These are phyloP conservation scores for Ephestia elutella DNA, from an alignment of 1,140 invertebrate species.

Conservation along the genomic window DNA sequence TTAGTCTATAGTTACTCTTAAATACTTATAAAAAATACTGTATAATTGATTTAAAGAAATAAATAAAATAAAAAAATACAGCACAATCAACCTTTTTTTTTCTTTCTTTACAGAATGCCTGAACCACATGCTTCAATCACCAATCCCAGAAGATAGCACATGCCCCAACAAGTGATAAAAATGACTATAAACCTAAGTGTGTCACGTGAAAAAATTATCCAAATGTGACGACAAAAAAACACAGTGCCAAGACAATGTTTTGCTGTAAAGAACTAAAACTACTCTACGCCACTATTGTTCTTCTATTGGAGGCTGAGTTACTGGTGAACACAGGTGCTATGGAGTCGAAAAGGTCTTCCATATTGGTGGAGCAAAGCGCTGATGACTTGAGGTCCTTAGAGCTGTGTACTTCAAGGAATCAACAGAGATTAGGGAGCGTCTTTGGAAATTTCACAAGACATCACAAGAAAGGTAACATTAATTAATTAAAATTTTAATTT, in stretches of 20 bases:
- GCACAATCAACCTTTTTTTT: conserved; percentile 13
- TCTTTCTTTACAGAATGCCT: conserved; percentile 55
- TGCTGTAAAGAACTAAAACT: conserved; percentile 69
- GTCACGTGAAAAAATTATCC: conserved; percentile 34
- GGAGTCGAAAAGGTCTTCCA: conserved; percentile 63
- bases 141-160: conserved; percentile 36
- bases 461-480: conserved; percentile 59
- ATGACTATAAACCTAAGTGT: conserved; percentile 69
- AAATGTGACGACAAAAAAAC: conserved; percentile 48
- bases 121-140: conserved; percentile 11
- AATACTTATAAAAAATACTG: too few species aligned
- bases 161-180: conserved; percentile 33
- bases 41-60: too few species aligned
- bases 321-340: conserved; percentile 60
- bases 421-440: conserved; percentile 60
- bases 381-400: conserved; percentile 62
- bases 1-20: too few species aligned
- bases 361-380: conserved; percentile 52
- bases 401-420: conserved; percentile 56
- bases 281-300: conserved; percentile 62
- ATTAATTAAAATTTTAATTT: too few species aligned
- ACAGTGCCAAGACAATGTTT: conserved; percentile 70
- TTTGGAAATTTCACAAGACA: conserved; percentile 66
- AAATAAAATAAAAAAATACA: too few species aligned
- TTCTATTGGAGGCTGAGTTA: conserved; percentile 62